Evolutionary conservation across 2,797 vertebrate genomes (phyloP).

Genomic region (Muscicapa comitata): DNA sequence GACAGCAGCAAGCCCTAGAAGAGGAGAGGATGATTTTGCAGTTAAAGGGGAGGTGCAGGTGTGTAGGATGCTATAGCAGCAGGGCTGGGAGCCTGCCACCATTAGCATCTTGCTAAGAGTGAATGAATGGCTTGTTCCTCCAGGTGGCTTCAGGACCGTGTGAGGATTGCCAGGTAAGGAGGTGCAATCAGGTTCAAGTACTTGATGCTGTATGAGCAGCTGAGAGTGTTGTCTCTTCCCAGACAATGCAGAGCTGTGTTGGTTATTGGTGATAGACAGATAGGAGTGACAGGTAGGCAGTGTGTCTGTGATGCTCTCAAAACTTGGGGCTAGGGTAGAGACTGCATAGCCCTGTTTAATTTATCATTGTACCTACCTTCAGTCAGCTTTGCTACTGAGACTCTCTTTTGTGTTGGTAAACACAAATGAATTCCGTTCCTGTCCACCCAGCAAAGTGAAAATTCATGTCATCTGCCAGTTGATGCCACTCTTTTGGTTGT

Average conservation of each 20-base stretch:
- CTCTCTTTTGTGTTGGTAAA: background rate
- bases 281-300: background rate
- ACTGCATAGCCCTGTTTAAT: background rate
- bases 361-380: background rate
- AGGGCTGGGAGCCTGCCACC: background rate
- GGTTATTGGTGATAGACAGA: background rate
- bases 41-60: background rate
- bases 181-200: background rate
- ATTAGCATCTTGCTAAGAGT: background rate
- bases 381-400: background rate
- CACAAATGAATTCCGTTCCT: background rate
- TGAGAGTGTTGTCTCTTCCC: background rate
- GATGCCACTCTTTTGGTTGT: background rate
- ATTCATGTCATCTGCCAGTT: accelerated
- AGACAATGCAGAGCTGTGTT: background rate
- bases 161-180: background rate
- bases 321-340: background rate
- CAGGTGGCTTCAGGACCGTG: background rate
- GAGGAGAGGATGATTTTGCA: background rate
- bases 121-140: background rate
- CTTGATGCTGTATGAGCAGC: background rate
- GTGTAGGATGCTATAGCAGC: background rate
- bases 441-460: background rate
- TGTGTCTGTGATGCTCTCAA: accelerated
- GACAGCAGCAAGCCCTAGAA: background rate